These are phyloP conservation scores for Anseranas semipalmata DNA, from an alignment of 2,113 vertebrate genomes.

Conservation along the genomic window DNA sequence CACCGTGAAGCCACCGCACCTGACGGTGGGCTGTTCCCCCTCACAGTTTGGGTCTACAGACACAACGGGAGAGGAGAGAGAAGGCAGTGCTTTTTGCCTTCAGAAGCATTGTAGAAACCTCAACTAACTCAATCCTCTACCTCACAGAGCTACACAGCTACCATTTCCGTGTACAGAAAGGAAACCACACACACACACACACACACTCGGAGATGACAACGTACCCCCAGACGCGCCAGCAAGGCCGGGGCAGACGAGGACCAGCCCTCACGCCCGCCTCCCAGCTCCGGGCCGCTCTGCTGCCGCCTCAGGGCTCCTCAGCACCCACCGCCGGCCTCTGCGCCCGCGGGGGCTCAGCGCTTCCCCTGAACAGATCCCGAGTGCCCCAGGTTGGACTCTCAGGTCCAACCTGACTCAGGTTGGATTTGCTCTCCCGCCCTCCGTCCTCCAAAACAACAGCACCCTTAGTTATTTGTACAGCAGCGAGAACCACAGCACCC, in stretches of 20 bases:
- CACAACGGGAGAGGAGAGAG: not conserved
- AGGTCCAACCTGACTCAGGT: not conserved
- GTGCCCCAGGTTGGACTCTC: not conserved
- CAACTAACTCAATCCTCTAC: not conserved
- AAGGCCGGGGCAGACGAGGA: not conserved
- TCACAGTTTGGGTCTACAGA: not conserved
- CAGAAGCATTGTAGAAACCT: not conserved
- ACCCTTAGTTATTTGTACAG: not conserved
- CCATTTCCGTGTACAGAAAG: not conserved
- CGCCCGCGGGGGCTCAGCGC: not conserved
- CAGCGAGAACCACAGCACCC: not conserved
- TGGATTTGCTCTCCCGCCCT: not conserved
- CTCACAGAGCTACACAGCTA: not conserved
- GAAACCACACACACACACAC: not conserved
- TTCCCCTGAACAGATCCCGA: not conserved
- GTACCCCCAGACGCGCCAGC: not conserved
- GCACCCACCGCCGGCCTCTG: not conserved
- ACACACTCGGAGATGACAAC: not conserved
- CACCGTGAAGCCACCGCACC: not conserved
- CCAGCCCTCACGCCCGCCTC: not conserved
- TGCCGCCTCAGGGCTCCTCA: not conserved
- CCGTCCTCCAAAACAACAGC: not conserved
- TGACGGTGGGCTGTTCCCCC: fast-evolving
- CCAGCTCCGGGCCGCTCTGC: not conserved
- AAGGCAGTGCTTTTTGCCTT: not conserved